Base-by-base conservation (phyloP, 1,140 invertebrate genomes). In the Hydropsyche tenuis region DNA sequence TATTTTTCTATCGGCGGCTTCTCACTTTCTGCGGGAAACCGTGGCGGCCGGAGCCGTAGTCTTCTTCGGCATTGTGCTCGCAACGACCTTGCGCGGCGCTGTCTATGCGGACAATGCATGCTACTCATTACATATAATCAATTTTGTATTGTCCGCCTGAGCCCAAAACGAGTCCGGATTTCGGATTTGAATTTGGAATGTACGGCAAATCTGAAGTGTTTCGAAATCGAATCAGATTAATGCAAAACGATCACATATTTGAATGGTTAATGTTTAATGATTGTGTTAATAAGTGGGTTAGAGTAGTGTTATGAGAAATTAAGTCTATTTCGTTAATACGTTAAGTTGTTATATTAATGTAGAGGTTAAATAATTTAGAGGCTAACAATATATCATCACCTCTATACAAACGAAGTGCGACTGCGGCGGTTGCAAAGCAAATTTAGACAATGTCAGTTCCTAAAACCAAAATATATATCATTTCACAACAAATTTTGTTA, bases 41-140 rank as follows among this genome's bases (percentile, higher is more conserved):
- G 25, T 23, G 9, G 23, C 22, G 23, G 56, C 14, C 22, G 22
- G 11, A 23, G 56, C 22, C 56, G 56, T 60, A 3, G 30, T 37
- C 30, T 60, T 22, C 22, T 18, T 12, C 14, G 6, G 23, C 65
- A 22, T 48, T 48, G 25, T 48, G 42, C 48, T n/a, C 48, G 45
- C 25, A 48, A 68, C 23, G 65, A 48, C 65, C 65, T 68, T 68
- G 65, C 20, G 37, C 14, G 6, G 20, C n/a, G n/a, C n/a, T 20
- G 65, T 48, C 43, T 25, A 48, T 25, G 48, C 65, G 48, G 6
- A 48, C 65, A 48, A 68, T 45, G 23, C 42, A 68, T 22, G 22
- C 30, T 37, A 22, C 45, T 68, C 45, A 68, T 68, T 48, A 48
- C 65, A n/a, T 43, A 68, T 68, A 68, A 68, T 68, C 65, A 68